These are phyloP conservation scores for Solenopsis invicta DNA, from an alignment of 1,140 invertebrate species.

Conservation along the genomic window DNA sequence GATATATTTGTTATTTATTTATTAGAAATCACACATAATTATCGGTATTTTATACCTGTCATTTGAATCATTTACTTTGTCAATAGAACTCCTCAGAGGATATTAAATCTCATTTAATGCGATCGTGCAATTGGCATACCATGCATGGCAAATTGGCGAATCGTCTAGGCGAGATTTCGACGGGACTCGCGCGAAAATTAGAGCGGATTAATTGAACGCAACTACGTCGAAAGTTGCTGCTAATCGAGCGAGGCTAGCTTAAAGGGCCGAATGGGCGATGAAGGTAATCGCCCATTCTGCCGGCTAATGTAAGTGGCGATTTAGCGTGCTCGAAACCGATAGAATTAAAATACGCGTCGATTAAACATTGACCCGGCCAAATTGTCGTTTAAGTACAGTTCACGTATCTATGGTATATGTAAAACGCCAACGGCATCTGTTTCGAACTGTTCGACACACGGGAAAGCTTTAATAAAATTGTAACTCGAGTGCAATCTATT, in stretches of 20 bases:
- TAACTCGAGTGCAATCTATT: background rate
- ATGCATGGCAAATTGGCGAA: constrained; percentile 32
- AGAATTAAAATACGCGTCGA: constrained; percentile 72
- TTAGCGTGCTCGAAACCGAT: constrained; percentile 68
- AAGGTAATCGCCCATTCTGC: constrained; percentile 66
- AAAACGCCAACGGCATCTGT: constrained; percentile 29
- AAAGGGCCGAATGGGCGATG: constrained; percentile 59
- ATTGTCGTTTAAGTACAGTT: constrained; percentile 70
- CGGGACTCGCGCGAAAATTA: constrained; percentile 63
- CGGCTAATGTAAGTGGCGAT: constrained; percentile 72
- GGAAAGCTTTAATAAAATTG: constrained; percentile 32
- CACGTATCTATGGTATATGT: constrained; percentile 28
- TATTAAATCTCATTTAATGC: background rate
- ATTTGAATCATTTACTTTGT: background rate
- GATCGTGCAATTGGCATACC: background rate
- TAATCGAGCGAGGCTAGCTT: constrained; percentile 61
- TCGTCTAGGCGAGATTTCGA: constrained; percentile 29
- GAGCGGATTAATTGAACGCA: constrained; percentile 64
- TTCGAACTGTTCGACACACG: constrained; percentile 29
- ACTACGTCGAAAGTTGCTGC: constrained; percentile 67
- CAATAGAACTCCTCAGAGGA: background rate
- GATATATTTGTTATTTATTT: background rate
- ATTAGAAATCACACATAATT: background rate
- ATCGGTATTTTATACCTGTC: background rate
- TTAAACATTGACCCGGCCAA: constrained; percentile 65